These are phyloP conservation scores for Gephyroberyx darwinii DNA, from an alignment of 2,797 vertebrate species.

Conservation along the genomic window DNA sequence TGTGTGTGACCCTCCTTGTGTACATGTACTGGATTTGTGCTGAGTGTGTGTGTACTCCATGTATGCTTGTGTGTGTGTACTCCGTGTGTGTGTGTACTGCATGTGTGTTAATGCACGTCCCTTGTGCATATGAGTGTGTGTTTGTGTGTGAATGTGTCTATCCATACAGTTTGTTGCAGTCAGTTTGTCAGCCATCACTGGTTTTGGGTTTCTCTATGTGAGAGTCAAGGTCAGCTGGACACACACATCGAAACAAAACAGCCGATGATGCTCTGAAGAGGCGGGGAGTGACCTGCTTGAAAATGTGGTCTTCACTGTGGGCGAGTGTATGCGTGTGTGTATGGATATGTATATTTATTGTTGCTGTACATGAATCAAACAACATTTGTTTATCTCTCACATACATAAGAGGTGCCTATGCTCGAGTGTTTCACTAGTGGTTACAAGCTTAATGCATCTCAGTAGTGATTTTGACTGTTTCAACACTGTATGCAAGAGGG, in stretches of 20 bases:
- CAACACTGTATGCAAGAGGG: too few relatives aligned
- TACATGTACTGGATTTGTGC: background rate
- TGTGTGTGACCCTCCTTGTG: background rate
- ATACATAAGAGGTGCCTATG: too few relatives aligned
- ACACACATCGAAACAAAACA: slow-evolving; percentile 7
- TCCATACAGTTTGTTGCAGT: slow-evolving; percentile 43
- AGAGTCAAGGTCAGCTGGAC: slow-evolving; percentile 61
- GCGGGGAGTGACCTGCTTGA: background rate
- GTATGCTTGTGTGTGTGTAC: background rate
- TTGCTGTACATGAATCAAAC: too few relatives aligned
- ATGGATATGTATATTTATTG: background rate
- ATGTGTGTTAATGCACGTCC: background rate
- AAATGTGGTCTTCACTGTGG: background rate
- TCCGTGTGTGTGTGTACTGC: background rate
- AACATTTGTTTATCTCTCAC: too few relatives aligned
- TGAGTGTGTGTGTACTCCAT: background rate
- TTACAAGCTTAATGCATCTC: too few relatives aligned
- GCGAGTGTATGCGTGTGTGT: slow-evolving; percentile 14
- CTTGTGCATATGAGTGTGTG: slow-evolving; percentile 19
- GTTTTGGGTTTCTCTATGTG: slow-evolving; percentile 53
- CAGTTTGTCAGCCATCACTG: slow-evolving; percentile 10
- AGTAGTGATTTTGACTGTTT: too few relatives aligned
- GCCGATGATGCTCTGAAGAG: slow-evolving; percentile 37
- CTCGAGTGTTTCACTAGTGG: too few relatives aligned
- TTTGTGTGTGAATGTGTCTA: slow-evolving; percentile 19